Evolutionary conservation across 2,888 invertebrate genomes (phyloP), one percentile per base, ranked within the genome.

Genomic region (Masnerella sp.): DNA sequence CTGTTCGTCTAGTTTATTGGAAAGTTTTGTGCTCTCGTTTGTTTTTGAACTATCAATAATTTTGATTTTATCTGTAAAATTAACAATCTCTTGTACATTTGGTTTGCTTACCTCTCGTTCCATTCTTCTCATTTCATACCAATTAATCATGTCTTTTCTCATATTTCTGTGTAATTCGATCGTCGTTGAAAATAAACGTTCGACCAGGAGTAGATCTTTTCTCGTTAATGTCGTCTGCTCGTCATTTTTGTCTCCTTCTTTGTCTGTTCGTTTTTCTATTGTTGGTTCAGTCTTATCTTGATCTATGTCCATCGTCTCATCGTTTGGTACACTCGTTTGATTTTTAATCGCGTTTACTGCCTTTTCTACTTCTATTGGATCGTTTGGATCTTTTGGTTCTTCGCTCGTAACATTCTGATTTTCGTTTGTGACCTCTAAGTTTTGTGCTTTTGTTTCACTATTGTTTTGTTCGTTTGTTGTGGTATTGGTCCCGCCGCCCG

Each of bases 71-170:
- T 8, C 28, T 15, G 25, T 15, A 15, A 47, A 2, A 14, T 1
- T 28, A 2, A 1, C 15, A 14, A 30, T 12, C 11, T 8, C 12
- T 28, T 0, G 28, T 14, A 30, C 17, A 17, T 20, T 30, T 47
- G 47, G 30, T 28, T 47, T 28, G 8, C 15, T 47, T 30, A 47
- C 51, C 51, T 36, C 51, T 51, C 22, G 18, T 51, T 51, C 51
- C 5, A 51, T 51, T 20, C 34, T 34, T 12, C 36, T n/a, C 11
- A 8, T 20, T 8, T 51, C 51, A 5, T 34, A 34, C 51, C 36
- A 51, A 9, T 36, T 54, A 3, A 34, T 38, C 52, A 54, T 51
- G 22, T 51, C 40, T 14, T 54, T 38, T 28, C 38, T 15, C 52
- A 52, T 38, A n/a, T 52, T 52, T 7, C 18, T 22, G 18, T 52